Conservation (phyloP, 2,113 vertebrate genomes). For the Mus pahari region DNA sequence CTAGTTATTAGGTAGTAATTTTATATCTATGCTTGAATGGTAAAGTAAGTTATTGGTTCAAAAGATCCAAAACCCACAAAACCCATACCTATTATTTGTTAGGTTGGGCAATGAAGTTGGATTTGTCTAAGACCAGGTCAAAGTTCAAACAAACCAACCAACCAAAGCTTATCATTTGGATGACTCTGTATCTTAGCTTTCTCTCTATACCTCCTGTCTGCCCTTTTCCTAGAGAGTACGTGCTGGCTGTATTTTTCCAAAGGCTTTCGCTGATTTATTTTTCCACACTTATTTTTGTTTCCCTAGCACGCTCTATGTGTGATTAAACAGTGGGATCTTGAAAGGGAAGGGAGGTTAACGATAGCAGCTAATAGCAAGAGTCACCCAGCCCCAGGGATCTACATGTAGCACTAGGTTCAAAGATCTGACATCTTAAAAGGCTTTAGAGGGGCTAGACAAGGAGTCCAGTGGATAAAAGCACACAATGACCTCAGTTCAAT, state of each 20-base stretch:
- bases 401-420: not conserved
- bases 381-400: not conserved
- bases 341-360: not conserved
- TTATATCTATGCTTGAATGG: not conserved
- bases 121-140: not conserved
- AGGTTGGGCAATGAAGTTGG: not conserved
- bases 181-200: not conserved
- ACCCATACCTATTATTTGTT: not conserved
- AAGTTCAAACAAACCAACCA: not conserved
- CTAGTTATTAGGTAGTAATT: not conserved
- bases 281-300: not conserved
- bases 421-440: slow-evolving; percentile 1
- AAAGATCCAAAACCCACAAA: not conserved
- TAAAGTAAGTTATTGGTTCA: slow-evolving; percentile 1
- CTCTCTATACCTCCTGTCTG: not conserved
- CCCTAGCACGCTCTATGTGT: not conserved
- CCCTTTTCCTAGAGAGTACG: slow-evolving; percentile 1
- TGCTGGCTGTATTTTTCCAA: not conserved
- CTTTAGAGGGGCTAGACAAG: not conserved
- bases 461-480: not conserved
- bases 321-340: not conserved
- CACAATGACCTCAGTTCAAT: not conserved
- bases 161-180: not conserved
- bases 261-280: not conserved
- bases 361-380: not conserved